Conservation (phyloP, 2,113 vertebrate genomes). For the Empidonax alnorum region DNA sequence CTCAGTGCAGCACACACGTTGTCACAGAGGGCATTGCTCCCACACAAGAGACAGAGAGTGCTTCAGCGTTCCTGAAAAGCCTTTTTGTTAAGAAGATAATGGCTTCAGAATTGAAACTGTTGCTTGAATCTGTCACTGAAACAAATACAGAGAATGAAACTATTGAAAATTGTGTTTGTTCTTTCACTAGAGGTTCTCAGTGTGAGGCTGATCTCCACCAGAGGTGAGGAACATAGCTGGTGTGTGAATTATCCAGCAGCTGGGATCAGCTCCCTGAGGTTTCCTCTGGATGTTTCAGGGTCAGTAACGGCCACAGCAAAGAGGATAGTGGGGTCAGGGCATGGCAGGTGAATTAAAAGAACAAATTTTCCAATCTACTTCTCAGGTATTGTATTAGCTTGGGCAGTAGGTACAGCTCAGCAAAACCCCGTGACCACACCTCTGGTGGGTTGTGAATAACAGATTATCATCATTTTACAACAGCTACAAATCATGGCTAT, state of each 20-base stretch:
- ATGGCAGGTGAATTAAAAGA: not conserved
- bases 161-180: not conserved
- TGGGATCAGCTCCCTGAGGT: not conserved
- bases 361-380: not conserved
- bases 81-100: not conserved
- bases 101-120: not conserved
- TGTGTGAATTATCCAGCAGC: not conserved
- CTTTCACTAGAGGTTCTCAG: not conserved
- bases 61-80: not conserved
- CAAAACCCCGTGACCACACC: not conserved
- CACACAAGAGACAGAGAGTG: not conserved
- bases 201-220: not conserved
- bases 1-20: not conserved
- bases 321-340: not conserved
- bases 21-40: not conserved
- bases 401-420: not conserved
- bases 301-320: not conserved
- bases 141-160: not conserved
- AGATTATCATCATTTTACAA: constrained; percentile 37
- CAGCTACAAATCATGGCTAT: constrained; percentile 4
- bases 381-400: not conserved
- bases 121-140: not conserved
- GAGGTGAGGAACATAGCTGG: not conserved
- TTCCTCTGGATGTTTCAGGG: not conserved
- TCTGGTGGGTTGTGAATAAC: constrained; percentile 5